Evolutionary conservation across 2,113 vertebrate species (phyloP).

Genomic region (Spilogale gracilis): DNA sequence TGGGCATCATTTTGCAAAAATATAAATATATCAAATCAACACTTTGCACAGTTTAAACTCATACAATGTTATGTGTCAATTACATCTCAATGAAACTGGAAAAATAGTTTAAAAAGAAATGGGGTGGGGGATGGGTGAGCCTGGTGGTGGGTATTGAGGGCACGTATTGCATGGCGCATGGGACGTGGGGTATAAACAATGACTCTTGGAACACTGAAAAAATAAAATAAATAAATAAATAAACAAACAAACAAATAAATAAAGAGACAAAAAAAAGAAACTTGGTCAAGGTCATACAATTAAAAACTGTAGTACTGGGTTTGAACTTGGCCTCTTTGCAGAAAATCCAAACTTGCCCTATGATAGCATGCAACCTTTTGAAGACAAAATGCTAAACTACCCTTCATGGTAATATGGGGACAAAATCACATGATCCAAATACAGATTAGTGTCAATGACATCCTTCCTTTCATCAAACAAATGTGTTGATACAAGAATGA

Average conservation of each 20-base stretch:
- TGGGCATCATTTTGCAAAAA: background rate
- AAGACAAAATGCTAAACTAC: background rate
- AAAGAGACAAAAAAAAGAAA: background rate
- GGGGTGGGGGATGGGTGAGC: no score
- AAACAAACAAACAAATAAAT: no score
- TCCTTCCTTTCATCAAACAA: background rate
- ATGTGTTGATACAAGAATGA: background rate
- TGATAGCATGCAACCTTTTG: background rate
- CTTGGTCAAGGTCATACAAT: background rate
- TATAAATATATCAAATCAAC: background rate
- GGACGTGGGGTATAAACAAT: no score
- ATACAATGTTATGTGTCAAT: background rate
- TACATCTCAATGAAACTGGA: background rate
- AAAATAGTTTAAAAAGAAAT: background rate
- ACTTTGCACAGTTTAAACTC: background rate
- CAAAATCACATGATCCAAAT: background rate
- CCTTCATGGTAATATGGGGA: background rate
- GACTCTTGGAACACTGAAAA: no score
- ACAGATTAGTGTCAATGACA: background rate
- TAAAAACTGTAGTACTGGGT: background rate
- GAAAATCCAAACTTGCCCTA: background rate
- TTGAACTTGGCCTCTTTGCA: background rate
- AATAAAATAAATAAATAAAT: no score
- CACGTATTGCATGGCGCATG: no score
- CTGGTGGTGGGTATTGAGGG: no score